A percentile compares a stretch with the other conserved stretches of the same genome.
Evolutionary conservation across 2,797 vertebrate species (phyloP).

Genomic region (Ibycter americanus): DNA sequence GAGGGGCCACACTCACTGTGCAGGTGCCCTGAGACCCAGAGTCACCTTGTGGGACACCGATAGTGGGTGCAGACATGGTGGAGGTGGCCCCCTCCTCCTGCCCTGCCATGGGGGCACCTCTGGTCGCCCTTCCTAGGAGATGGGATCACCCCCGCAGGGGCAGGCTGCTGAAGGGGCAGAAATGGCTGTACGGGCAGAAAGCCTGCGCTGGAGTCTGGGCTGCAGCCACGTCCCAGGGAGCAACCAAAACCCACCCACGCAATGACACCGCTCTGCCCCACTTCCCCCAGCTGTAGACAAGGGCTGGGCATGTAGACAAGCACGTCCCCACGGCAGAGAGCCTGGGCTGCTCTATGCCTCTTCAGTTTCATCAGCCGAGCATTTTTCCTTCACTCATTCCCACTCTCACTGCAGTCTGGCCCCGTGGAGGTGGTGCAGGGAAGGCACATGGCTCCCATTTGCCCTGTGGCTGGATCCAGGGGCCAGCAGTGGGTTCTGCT

Average conservation of each 20-base stretch:
- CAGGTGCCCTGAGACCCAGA: not conserved
- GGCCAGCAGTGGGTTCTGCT: not conserved
- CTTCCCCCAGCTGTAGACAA: not conserved
- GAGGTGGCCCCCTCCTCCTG: not conserved
- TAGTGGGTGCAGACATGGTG: not conserved
- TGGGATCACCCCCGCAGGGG: accelerated
- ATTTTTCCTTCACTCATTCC: not conserved
- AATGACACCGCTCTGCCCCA: not conserved
- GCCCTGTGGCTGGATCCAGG: accelerated
- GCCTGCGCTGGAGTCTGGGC: not conserved
- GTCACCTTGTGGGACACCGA: accelerated
- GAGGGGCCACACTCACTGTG: accelerated
- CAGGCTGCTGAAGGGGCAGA: not conserved
- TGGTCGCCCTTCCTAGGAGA: not conserved
- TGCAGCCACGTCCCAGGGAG: not conserved
- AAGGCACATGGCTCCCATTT: accelerated
- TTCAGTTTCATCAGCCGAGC: not conserved
- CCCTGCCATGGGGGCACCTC: not conserved
- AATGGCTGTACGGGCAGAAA: not conserved
- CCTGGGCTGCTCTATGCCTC: not conserved
- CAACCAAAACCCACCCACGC: not conserved
- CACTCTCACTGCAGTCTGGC: not conserved
- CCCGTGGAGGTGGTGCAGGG: accelerated
- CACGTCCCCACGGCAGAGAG: not conserved
- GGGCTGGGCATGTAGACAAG: too few species aligned